Percentiles rank a stretch among this genome's conserved stretches.
phyloP scores from a whole-genome alignment of 1,140 invertebrate genomes.

The Tetranychus cinnabarinus region DNA sequence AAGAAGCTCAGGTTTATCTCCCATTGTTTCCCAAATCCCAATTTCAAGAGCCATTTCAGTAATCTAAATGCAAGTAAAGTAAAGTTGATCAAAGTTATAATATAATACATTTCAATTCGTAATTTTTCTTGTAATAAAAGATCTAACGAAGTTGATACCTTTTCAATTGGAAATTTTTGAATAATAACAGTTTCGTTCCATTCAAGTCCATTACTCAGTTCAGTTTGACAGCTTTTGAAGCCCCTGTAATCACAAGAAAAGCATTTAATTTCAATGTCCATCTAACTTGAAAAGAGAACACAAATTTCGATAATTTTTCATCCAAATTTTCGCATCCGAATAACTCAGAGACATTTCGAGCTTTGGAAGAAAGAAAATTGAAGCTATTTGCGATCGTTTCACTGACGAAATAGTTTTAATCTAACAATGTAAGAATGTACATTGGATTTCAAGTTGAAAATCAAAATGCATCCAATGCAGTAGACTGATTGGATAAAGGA shows the following conservation, averaged over 20 bases:
- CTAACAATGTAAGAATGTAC: too few species aligned
- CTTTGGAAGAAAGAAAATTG: too few species aligned
- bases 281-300: too few species aligned
- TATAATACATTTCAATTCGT: too few species aligned
- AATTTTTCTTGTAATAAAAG: background rate
- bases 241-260: background rate
- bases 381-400: too few species aligned
- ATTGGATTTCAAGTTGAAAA: too few species aligned
- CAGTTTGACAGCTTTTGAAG: slow-evolving; percentile 10
- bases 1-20: background rate
- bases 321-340: too few species aligned
- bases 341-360: too few species aligned
- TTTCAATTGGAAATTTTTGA: slow-evolving; percentile 11
- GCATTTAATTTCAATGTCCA: too few species aligned
- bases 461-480: background rate
- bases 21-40: slow-evolving; percentile 2
- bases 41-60: slow-evolving; percentile 8
- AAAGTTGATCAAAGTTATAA: background rate
- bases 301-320: too few species aligned
- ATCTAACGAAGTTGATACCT: slow-evolving; percentile 2
- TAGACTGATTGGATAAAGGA: background rate
- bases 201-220: slow-evolving; percentile 4
- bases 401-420: too few species aligned
- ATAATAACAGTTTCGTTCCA: slow-evolving; percentile 13
- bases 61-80: background rate